Evolutionary conservation across 2,797 vertebrate genomes (phyloP).

Genomic region (Emydoidea blandingii): DNA sequence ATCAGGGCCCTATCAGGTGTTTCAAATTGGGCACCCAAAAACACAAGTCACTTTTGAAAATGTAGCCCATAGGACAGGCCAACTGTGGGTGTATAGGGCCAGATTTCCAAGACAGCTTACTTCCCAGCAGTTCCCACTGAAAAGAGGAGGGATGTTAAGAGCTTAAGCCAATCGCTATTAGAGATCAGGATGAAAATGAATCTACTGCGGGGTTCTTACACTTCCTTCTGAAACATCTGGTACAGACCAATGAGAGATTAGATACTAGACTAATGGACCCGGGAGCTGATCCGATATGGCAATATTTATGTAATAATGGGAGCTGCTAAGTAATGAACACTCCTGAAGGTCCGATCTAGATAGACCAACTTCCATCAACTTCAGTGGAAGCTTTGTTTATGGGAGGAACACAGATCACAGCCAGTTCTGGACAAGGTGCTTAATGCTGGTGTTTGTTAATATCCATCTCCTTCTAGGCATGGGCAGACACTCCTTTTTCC

Average conservation of each 20-base stretch:
- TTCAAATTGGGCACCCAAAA: not conserved
- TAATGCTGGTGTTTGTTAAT: not conserved
- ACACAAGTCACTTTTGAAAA: fast-evolving
- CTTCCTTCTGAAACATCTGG: not conserved
- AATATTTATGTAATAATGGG: not conserved
- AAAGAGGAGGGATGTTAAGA: not conserved
- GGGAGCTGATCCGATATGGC: not conserved
- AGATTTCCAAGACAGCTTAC: not conserved
- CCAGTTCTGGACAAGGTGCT: not conserved
- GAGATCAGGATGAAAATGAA: not conserved
- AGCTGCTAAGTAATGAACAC: not conserved
- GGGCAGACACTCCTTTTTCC: not conserved
- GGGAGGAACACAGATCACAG: not conserved
- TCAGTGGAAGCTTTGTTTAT: not conserved
- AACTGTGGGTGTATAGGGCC: not conserved
- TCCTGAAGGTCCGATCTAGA: not conserved
- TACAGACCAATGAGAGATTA: not conserved
- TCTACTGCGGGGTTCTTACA: not conserved
- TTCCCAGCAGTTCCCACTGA: not conserved
- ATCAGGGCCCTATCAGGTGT: not conserved
- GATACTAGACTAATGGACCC: not conserved
- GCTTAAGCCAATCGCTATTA: not conserved
- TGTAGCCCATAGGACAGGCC: not conserved
- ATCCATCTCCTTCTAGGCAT: not conserved
- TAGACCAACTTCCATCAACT: not conserved